A percentile compares a stretch with the other conserved stretches of the same genome.
Evolutionary conservation across 2,888 invertebrate genomes (phyloP).

Genomic region (Cataglyphis altisquamis): DNA sequence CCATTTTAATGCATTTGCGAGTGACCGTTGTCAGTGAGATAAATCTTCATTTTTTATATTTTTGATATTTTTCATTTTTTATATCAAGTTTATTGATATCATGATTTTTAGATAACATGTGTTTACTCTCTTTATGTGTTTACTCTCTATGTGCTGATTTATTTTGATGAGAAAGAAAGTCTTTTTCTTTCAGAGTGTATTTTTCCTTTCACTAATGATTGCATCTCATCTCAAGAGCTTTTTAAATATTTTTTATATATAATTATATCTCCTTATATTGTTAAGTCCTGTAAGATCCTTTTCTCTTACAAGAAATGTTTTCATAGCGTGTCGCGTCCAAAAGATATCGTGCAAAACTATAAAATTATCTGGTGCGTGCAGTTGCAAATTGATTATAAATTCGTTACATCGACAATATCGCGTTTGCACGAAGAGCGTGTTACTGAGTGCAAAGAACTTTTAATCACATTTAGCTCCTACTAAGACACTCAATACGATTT

Average conservation of each 20-base stretch:
- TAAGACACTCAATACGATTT: background rate
- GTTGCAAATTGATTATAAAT: conserved; percentile 33
- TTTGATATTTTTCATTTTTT: background rate
- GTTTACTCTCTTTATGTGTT: background rate
- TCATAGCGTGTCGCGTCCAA: background rate
- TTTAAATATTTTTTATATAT: background rate
- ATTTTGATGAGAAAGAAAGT: conserved; percentile 1
- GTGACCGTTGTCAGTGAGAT: background rate
- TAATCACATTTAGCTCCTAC: background rate
- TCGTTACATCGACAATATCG: conserved; percentile 20
- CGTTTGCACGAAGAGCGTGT: background rate
- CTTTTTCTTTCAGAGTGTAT: background rate
- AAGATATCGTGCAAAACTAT: conserved; percentile 33
- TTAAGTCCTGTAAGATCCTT: background rate
- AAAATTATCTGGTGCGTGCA: conserved; percentile 46
- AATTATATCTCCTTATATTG: background rate
- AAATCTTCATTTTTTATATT: background rate
- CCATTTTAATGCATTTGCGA: background rate
- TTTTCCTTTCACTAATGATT: background rate
- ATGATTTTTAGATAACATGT: background rate
- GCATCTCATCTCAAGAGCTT: background rate
- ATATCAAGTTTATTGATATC: too few species aligned
- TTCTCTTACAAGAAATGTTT: background rate
- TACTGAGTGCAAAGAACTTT: conserved; percentile 38
- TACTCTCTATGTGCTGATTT: conserved; percentile 12